Evolutionary conservation across 2,888 invertebrate genomes (phyloP), one percentile per base, ranked within the genome.

Genomic region (Drosophila falleni): DNA sequence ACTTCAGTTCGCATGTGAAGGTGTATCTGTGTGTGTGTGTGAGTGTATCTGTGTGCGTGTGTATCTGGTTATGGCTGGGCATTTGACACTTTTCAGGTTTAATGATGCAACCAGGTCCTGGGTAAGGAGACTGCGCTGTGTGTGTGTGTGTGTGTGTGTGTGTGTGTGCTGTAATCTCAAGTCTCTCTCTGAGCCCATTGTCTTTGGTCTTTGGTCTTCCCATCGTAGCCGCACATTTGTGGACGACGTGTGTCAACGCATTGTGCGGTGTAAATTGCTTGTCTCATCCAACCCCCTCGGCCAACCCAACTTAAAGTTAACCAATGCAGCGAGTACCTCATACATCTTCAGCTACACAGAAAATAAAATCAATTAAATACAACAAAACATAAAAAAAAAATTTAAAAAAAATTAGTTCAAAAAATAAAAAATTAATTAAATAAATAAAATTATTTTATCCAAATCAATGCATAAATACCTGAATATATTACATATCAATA

Each of bases 241-340:
- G 87, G 84, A 68, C 75, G 89, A 84, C 84, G 87, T 84, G 87
- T 89, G 84, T 89, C 84, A 84, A 89, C 87, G 84, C 84, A 89
- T 89, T 84, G 83, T 84, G 74, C 87, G 74, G 78, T 84, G 80
- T 86, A 84, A 84, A 84, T 84, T 84, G 83, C 87, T 89, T 80
- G 85, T 64, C 68, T 64, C 50, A 67, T 13, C 79, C 37, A n/a
- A 0, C 5, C 39, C 37, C 6, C 42, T 35, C 15, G 11, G 6
- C 31, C 16, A 8, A 19, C 19, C 58, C 10, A n/a, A n/a, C n/a
- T 35, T 71, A 63, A 46, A 60, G 83, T 70, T 68, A 71, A 74
- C 80, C 81, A 82, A 86, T 82, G 76, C 80, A 71, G 76, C 35
- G 23, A 47, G 51, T 55, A 53, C 77, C 50, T 53, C 59, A 68